A percentile compares a stretch with the other conserved stretches of the same genome.
Conservation (phyloP, 2,888 invertebrate species). For the Sesia bembeciformis region DNA sequence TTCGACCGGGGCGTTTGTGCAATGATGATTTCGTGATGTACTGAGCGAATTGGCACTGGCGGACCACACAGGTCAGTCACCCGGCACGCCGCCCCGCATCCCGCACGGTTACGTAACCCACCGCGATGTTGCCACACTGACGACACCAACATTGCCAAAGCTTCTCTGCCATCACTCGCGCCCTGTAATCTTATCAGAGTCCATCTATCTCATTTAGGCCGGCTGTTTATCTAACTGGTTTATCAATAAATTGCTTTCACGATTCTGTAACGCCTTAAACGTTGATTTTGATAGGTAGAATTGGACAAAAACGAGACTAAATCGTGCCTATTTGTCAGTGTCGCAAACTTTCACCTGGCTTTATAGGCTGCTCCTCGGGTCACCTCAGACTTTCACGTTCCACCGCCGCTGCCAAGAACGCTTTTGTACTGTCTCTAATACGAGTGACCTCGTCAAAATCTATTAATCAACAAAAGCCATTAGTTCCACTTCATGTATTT, state of each 20-base stretch:
- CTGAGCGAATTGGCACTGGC: constrained; percentile 68
- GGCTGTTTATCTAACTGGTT: constrained; percentile 8
- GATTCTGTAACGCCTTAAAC: constrained; percentile 2
- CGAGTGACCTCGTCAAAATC: background rate
- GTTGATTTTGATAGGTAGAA: constrained; percentile 13
- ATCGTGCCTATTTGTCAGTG: constrained; percentile 47
- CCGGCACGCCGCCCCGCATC: constrained; percentile 24
- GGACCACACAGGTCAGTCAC: constrained; percentile 64
- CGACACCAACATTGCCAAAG: constrained; percentile 52
- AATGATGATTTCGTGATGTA: constrained; percentile 61
- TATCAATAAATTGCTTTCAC: constrained; percentile 9
- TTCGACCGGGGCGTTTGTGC: constrained; percentile 17
- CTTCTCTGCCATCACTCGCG: constrained; percentile 40
- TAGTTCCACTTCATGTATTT: background rate
- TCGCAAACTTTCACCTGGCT: constrained; percentile 58
- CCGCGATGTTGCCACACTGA: constrained; percentile 55
- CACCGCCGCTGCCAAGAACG: background rate
- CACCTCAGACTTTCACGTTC: constrained; percentile 39
- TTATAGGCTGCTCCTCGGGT: constrained; percentile 15
- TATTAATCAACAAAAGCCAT: background rate
- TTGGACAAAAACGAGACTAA: constrained; percentile 22
- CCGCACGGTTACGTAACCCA: constrained; percentile 17
- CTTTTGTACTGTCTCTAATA: background rate
- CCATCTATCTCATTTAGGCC: background rate
- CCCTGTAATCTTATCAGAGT: constrained; percentile 37